Evolutionary conservation across 2,113 vertebrate species (phyloP).

Genomic region (Sclerurus mexicanus): DNA sequence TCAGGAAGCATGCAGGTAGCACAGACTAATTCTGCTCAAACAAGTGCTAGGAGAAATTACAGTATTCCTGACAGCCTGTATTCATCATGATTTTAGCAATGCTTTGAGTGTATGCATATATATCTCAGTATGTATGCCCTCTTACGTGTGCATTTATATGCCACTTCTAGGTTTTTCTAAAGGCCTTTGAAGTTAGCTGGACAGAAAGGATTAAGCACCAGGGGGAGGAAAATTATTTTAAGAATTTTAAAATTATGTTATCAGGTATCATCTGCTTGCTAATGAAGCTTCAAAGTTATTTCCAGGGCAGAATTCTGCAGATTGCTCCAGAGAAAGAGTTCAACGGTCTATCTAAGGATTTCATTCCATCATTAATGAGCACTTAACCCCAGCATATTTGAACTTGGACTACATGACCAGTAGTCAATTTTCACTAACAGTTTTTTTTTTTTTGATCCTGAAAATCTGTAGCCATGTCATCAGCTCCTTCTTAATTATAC

Average conservation of each 20-base stretch:
- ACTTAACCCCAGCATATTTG: constrained; percentile 53
- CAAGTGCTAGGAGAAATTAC: neutral
- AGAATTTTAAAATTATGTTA: constrained; percentile 44
- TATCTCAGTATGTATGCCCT: neutral
- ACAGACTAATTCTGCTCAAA: neutral
- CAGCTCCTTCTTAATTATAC: constrained; percentile 91
- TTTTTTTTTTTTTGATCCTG: constrained; percentile 72
- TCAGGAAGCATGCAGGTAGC: neutral
- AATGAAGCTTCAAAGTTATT: constrained; percentile 77
- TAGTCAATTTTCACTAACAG: constrained; percentile 58
- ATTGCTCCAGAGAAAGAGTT: constrained; percentile 61
- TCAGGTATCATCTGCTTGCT: constrained; percentile 65
- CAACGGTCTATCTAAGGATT: neutral
- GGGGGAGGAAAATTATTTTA: constrained; percentile 48
- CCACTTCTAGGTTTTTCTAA: constrained; percentile 15
- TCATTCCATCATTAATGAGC: constrained; percentile 48
- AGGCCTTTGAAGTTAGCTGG: constrained; percentile 34
- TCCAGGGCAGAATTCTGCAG: constrained; percentile 34
- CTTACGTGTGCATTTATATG: neutral
- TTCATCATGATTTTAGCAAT: constrained; percentile 7
- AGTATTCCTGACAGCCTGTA: neutral
- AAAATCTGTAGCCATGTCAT: constrained; percentile 80
- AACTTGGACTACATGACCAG: constrained; percentile 57
- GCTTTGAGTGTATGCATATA: neutral
- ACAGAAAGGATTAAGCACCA: constrained; percentile 22